Conservation (phyloP, 2,888 invertebrate species). For the Macropis europaea region DNA sequence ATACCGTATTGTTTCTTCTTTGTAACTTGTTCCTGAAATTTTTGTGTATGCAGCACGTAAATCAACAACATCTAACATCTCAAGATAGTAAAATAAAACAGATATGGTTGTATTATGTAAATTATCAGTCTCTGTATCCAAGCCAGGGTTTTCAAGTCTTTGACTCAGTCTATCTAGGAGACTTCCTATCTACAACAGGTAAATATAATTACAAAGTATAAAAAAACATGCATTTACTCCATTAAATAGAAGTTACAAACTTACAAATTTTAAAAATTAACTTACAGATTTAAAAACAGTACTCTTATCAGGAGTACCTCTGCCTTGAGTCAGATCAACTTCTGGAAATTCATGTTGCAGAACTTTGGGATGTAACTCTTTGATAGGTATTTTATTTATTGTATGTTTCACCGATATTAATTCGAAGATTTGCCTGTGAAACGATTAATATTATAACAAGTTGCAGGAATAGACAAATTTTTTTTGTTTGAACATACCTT, state of each 20-base stretch:
- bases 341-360: slow-evolving; percentile 74
- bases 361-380: slow-evolving; percentile 59
- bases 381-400: slow-evolving; percentile 51
- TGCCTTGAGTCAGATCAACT: slow-evolving; percentile 73
- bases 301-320: slow-evolving; percentile 68
- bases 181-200: slow-evolving; percentile 67
- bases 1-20: slow-evolving; percentile 85
- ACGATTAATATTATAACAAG: not conserved
- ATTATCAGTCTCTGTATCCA: slow-evolving; percentile 74
- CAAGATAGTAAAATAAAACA: slow-evolving; percentile 78
- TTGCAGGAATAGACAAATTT: not conserved
- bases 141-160: slow-evolving; percentile 75
- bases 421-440: slow-evolving; percentile 70
- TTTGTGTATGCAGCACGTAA: slow-evolving; percentile 75
- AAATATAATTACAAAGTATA: slow-evolving; percentile 1
- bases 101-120: slow-evolving; percentile 80
- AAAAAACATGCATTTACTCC: not conserved
- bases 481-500: slow-evolving; percentile 56
- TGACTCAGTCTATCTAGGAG: slow-evolving; percentile 75
- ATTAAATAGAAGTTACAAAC: not conserved
- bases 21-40: slow-evolving; percentile 85
- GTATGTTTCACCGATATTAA: slow-evolving; percentile 65
- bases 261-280: not conserved
- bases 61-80: slow-evolving; percentile 76
- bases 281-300: slow-evolving; percentile 71